Evolutionary conservation across 35 echinoderm and acorn worm genomes (phyloP), one percentile per base, ranked within the genome.

Genomic region (Hemicentrotus pulcherrimus): DNA sequence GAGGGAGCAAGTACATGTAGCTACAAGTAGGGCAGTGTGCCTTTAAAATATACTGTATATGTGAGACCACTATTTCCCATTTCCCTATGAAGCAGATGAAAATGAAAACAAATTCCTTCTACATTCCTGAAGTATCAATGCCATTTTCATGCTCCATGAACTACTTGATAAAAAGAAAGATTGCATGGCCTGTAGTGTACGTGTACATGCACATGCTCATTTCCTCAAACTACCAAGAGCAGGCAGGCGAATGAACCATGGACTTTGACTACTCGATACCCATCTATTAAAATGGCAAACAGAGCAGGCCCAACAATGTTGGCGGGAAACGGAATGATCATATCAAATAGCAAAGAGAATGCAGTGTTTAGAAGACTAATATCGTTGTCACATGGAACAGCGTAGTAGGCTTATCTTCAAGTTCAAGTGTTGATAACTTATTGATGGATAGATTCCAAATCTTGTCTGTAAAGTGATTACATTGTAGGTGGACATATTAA

Each of bases 101-200:
- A 78, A 78, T 28, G 28, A 78, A 28, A 22, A 78, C 65, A 78
- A 28, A 14, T 28, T 28, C 7, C 65, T 8, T 28, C 2, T 78
- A 78, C 65, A 78, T 78, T 78, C 65, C 65, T 78, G 28, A 78
- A 78, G 65, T 78, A 78, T 28, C 65, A 78, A 78, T 78, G 65
- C 65, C 7, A 2, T 71, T 71, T 71, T 19, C 24, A 71, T 71
- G 61, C 61, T 71, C 18, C 24, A n/a, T 78, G 22, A 7, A 28
- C 22, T 78, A 22, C 28, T 7, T 28, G 19, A 28, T 4, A 28
- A 28, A 78, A 78, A n/a, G 18, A 78, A 78, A n/a, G 65, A 78
- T 28, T 6, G 8, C 6, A 18, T 78, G 19, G 19, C 12, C 3
- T 22, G 19, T 78, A 78, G 6, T 78, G 28, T n/a, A 59, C 50